Evolutionary conservation across 2,797 vertebrate species (phyloP).

Genomic region (Propithecus perrieri): DNA sequence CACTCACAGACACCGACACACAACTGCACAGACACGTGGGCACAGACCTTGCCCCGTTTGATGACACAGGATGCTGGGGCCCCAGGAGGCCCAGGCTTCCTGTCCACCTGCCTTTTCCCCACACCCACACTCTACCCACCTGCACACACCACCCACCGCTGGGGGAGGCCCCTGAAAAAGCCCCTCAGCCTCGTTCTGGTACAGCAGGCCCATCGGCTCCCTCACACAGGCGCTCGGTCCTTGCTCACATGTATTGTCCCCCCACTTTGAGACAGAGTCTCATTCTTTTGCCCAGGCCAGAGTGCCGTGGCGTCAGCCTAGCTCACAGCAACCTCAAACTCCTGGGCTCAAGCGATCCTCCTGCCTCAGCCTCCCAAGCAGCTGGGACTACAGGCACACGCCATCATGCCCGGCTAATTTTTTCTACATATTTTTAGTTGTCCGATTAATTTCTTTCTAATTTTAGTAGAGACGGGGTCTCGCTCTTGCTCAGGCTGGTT

Average conservation of each 20-base stretch:
- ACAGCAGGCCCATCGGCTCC: rapidly evolving
- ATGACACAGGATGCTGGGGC: not conserved
- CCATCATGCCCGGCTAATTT: not conserved
- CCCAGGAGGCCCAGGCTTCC: not conserved
- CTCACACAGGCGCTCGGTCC: not conserved
- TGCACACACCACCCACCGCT: not conserved
- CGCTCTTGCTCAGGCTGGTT: not conserved
- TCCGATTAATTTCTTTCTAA: not conserved
- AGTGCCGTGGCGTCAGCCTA: not conserved
- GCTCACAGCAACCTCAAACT: not conserved
- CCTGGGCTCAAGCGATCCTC: not conserved
- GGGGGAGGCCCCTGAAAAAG: not conserved
- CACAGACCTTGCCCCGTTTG: not conserved
- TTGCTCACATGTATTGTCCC: not conserved
- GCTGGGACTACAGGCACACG: not conserved
- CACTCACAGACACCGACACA: not conserved
- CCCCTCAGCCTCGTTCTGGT: not conserved
- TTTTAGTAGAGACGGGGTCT: not conserved
- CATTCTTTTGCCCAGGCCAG: not conserved
- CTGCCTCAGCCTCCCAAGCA: not conserved
- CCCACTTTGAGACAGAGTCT: not conserved
- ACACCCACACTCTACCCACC: not conserved
- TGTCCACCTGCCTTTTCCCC: not conserved
- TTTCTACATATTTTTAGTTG: not conserved
- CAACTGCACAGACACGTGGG: not conserved